Conservation (phyloP, 2,888 invertebrate species). For the Erebia ligea region DNA sequence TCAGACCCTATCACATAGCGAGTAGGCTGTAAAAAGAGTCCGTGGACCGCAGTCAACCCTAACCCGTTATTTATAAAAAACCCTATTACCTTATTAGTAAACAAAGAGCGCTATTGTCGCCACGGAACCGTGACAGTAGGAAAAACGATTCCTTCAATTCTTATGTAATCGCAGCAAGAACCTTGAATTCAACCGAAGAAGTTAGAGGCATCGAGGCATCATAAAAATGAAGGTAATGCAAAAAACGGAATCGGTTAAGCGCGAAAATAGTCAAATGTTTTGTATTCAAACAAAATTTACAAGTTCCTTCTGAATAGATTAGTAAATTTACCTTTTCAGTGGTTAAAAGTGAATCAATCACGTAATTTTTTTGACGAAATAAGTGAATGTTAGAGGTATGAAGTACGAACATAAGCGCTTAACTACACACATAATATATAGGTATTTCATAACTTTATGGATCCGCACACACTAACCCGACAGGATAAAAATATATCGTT, state of each 20-base stretch:
- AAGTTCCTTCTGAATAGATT: too few relatives aligned
- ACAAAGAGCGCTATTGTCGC: conserved; percentile 24
- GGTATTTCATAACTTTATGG: too few relatives aligned
- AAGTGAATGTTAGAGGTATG: too few relatives aligned
- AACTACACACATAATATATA: too few relatives aligned
- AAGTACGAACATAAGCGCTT: too few relatives aligned
- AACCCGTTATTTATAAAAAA: background rate
- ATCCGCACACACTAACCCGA: too few relatives aligned
- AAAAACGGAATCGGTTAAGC: conserved; percentile 3
- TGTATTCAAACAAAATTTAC: background rate
- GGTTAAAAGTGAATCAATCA: too few relatives aligned
- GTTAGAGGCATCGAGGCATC: conserved; percentile 4
- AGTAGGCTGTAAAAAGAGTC: background rate
- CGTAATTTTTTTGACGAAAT: too few relatives aligned
- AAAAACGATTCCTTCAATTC: conserved; percentile 19
- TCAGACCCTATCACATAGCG: background rate
- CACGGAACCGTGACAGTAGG: conserved; percentile 20
- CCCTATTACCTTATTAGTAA: conserved; percentile 3
- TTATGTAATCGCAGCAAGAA: conserved; percentile 18
- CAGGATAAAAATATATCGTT: too few relatives aligned
- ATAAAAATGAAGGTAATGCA: conserved; percentile 20
- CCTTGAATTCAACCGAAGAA: conserved; percentile 28
- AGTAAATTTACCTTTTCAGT: too few relatives aligned
- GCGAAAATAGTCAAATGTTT: background rate
- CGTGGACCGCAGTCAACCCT: background rate